Base-by-base conservation (phyloP, 2,888 invertebrate species). In the Hoplodrina blanda region DNA sequence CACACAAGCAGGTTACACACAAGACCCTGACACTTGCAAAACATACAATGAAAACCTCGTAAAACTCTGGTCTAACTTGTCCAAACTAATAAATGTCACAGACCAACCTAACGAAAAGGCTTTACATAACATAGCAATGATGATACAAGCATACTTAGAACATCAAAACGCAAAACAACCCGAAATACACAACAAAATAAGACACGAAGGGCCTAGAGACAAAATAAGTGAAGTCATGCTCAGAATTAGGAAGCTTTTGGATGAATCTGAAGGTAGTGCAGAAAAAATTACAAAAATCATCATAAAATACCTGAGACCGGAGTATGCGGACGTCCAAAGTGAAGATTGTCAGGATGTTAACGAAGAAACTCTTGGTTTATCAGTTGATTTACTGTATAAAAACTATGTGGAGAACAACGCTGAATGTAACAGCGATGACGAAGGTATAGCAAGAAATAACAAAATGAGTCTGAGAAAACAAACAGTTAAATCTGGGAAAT, bases 111-210 rank as follows among this genome's bases (percentile, higher is more conserved):
- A 61, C 46, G 70, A 80, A 15, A 60, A 6, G 1, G 75, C 66
- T 3, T n/a, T 86, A 66, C 84, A 85, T 19, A 87, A 86, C 55
- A 87, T 86, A 64, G 87, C 80, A 8, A 33, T 82, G 33, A 81
- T 86, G 13, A 69, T 86, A 59, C 62, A 75, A 67, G 87, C 83
- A 7, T 86, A 86, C 67, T 69, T 86, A 63, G 77, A 78, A 15
- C 85, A 83, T 62, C 71, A 75, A 63, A 64, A 73, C 33, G 11
- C 54, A 54, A 67, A 67, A 76, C 33, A 49, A 49, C 20, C 61
- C 6, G 52, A 64, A 20, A 20, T 25, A 46, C 8, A 50, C 37
- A 76, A 50, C 37, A 76, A 66, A 66, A 11, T n/a, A 2, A 72
- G 53, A 68, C 64, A 73, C 11, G 59, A 79, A 67, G 17, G 63